Percentiles rank a stretch among this genome's conserved stretches.
These are phyloP conservation scores for Mormyrus lacerda DNA, from an alignment of 2,113 vertebrate genomes.

Conservation along the genomic window DNA sequence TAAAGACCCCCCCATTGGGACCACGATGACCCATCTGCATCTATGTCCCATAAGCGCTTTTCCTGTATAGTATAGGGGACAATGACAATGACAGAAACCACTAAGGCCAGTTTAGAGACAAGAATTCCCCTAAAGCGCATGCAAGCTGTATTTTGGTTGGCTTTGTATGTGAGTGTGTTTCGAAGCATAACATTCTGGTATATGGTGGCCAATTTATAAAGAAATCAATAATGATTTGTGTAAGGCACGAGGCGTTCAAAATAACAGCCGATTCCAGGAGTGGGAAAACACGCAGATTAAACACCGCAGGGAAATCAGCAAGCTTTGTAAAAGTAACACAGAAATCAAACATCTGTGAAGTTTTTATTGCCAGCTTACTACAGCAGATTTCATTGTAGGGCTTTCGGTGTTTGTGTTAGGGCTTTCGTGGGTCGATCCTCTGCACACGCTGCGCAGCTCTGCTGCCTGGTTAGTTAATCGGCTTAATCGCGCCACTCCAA, in stretches of 20 bases:
- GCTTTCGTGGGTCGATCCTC: background rate
- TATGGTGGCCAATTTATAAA: background rate
- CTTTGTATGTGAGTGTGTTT: background rate
- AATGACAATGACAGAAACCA: background rate
- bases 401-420: background rate
- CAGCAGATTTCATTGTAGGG: background rate
- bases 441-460: background rate
- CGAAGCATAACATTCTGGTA: background rate
- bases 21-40: background rate
- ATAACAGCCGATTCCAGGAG: background rate
- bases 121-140: background rate
- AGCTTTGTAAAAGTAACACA: background rate
- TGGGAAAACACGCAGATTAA: conserved; percentile 12
- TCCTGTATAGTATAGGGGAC: background rate
- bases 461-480: background rate
- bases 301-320: conserved; percentile 16
- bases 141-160: background rate
- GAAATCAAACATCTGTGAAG: conserved; percentile 1
- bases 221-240: conserved; percentile 3
- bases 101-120: background rate
- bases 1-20: background rate
- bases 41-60: background rate
- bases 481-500: background rate
- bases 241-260: background rate
- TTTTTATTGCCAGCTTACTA: conserved; percentile 4